A percentile compares a stretch with the other conserved stretches of the same genome.
Conservation (phyloP, 1,140 invertebrate genomes). For the Drosophila erecta region DNA sequence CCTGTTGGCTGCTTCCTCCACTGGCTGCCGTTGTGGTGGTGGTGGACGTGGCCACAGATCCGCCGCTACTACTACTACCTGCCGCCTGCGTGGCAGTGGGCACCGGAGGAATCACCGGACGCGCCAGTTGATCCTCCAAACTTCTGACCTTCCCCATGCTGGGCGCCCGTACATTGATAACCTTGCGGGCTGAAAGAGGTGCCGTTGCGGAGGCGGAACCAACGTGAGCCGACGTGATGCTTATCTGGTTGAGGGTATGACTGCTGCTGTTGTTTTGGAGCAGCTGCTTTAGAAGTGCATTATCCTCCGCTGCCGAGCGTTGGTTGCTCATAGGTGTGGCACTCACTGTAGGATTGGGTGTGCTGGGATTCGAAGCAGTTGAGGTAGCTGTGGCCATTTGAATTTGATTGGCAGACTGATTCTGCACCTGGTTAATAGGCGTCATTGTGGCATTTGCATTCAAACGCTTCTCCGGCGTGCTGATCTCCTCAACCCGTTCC, state of each 20-base stretch:
- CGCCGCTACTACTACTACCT: slow-evolving; percentile 31
- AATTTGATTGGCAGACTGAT: not conserved
- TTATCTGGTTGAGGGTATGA: slow-evolving; percentile 84
- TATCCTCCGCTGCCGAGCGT: slow-evolving; percentile 90
- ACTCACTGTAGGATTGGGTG: slow-evolving; percentile 1
- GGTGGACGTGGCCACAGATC: slow-evolving; percentile 79
- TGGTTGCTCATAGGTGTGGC: slow-evolving; percentile 12
- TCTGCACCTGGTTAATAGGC: slow-evolving; percentile 9
- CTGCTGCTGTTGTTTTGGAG: slow-evolving; percentile 92
- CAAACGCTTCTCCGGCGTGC: slow-evolving; percentile 29
- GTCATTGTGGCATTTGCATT: slow-evolving; percentile 24
- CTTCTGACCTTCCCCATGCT: slow-evolving; percentile 89
- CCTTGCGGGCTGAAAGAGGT: slow-evolving; percentile 85
- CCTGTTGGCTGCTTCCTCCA: slow-evolving; percentile 30
- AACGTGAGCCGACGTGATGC: slow-evolving; percentile 51
- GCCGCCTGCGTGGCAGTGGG: slow-evolving; percentile 48
- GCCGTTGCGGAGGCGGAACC: slow-evolving; percentile 44
- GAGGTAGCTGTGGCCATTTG: not conserved
- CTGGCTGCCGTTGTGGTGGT: slow-evolving; percentile 24
- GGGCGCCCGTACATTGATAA: slow-evolving; percentile 86
- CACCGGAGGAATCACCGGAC: slow-evolving; percentile 89
- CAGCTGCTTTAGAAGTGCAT: slow-evolving; percentile 95
- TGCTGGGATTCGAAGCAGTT: not conserved
- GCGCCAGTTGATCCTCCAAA: slow-evolving; percentile 89
- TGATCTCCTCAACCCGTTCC: slow-evolving; percentile 12